Evolutionary conservation across 1,140 invertebrate species (phyloP).

Genomic region (Aplysia californica): DNA sequence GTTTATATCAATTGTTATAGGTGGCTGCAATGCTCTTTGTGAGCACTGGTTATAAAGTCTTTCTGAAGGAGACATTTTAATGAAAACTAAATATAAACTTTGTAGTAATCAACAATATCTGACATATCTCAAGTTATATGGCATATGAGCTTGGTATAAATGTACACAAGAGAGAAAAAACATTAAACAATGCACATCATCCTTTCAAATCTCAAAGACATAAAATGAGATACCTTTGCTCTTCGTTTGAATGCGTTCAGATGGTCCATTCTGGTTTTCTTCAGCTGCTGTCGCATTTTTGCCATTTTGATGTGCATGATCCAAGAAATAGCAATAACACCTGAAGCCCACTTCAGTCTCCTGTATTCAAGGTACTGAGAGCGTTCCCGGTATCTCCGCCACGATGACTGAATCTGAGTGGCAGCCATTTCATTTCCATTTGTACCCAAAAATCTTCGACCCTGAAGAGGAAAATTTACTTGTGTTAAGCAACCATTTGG

Average conservation of each 20-base stretch:
- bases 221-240: constrained; percentile 52
- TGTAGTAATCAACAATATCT: no score
- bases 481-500: no score
- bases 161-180: background rate
- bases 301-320: constrained; percentile 66
- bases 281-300: constrained; percentile 59
- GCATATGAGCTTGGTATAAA: no score
- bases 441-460: constrained; percentile 54
- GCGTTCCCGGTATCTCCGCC: constrained; percentile 57
- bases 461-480: constrained; percentile 47
- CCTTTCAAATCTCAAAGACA: no score
- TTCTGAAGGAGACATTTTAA: no score
- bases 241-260: constrained; percentile 58
- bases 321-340: constrained; percentile 68
- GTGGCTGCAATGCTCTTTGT: no score
- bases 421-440: constrained; percentile 60
- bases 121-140: no score
- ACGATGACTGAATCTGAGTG: constrained; percentile 62
- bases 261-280: constrained; percentile 52
- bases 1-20: no score
- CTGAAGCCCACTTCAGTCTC: constrained; percentile 66
- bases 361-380: constrained; percentile 64
- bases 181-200: background rate
- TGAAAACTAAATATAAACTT: no score
- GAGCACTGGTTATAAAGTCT: no score